Base-by-base conservation (phyloP, 1,140 invertebrate genomes). In the Zaprionus taronus region DNA sequence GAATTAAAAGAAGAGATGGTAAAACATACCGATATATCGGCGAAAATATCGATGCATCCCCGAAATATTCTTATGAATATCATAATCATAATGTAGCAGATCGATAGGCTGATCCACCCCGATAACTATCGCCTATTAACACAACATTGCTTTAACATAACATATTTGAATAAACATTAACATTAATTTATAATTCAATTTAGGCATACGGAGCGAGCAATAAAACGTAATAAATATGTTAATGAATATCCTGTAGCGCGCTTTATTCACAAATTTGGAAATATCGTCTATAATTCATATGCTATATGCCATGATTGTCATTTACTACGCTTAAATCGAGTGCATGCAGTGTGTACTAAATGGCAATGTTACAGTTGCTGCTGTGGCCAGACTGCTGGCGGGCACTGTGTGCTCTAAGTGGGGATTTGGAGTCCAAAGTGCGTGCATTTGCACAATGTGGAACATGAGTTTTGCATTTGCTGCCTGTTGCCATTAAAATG, bases 381-480 rank as follows among this genome's bases (percentile, higher is more conserved):
- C 38, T 66, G 73, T 49, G 60, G 61, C 17, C 34, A 28, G 44
- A 74, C 57, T 74, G 38, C 67, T 70, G 53, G 72, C 53, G 64
- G 72, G 38, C 67, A 75, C 58, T 83, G 81, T 84, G 77, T 69
- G 51, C 70, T 34, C 36, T 51, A 61, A 41, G 60, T 31, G 51
- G 24, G 31, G 26, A 47, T 34, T 71, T 56, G 67, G 67, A 53
- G 71, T 80, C 79, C 78, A 77, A 83, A 82, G 80, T 86, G 83
- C 83, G 83, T 86, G 80, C 77, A 70, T 65, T 81, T 79, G 58
- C 74, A 75, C 67, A 74, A 72, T 80, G 84, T 77, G 76, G 71
- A 83, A 86, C 83, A 86, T 83, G 83, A 67, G 53, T 83, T 86
- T 87, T 83, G 83, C 83, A 86, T 86, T 86, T 86, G 83, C 77